Percentiles rank a stretch among this genome's conserved stretches.
These are phyloP conservation scores for Bambusicola thoracicus DNA, from an alignment of 2,113 vertebrate genomes.

Conservation along the genomic window DNA sequence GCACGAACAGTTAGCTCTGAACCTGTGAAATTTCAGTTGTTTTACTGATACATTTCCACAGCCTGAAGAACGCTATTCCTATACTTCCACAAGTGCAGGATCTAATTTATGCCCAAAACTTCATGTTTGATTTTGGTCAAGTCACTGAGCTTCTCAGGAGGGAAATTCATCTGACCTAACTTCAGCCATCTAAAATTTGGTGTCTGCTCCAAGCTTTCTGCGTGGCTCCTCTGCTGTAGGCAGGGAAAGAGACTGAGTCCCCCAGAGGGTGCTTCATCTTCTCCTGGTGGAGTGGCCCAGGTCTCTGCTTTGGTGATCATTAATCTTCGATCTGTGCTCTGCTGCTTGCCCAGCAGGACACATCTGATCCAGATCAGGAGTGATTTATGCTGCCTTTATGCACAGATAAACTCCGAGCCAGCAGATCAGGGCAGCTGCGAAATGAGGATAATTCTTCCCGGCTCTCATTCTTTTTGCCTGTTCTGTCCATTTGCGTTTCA, in stretches of 20 bases:
- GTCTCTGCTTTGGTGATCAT: slow-evolving; percentile 23
- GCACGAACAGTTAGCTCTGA: not conserved
- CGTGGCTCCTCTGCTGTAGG: not conserved
- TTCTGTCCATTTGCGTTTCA: not conserved
- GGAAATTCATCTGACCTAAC: slow-evolving; percentile 26
- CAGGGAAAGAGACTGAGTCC: not conserved
- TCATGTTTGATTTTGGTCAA: slow-evolving; percentile 30
- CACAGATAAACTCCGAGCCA: slow-evolving; percentile 19
- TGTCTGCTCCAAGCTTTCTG: not conserved
- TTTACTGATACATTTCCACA: not conserved
- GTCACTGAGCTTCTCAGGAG: slow-evolving; percentile 5
- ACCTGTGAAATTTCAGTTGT: not conserved
- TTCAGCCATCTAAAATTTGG: not conserved
- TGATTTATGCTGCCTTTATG: slow-evolving; percentile 49
- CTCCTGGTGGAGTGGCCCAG: not conserved
- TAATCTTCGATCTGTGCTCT: slow-evolving; percentile 46
- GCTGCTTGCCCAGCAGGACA: slow-evolving; percentile 55
- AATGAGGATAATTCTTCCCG: not conserved
- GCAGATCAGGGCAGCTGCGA: slow-evolving; percentile 30
- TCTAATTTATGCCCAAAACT: not conserved
- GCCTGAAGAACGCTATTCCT: not conserved
- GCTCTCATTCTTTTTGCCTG: not conserved
- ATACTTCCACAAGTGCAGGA: not conserved
- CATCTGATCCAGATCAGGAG: slow-evolving; percentile 57
- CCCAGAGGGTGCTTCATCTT: slow-evolving; percentile 55